Evolutionary conservation across 1,140 invertebrate genomes (phyloP), one percentile per base, ranked within the genome.

Genomic region (Drosophila nikananu): DNA sequence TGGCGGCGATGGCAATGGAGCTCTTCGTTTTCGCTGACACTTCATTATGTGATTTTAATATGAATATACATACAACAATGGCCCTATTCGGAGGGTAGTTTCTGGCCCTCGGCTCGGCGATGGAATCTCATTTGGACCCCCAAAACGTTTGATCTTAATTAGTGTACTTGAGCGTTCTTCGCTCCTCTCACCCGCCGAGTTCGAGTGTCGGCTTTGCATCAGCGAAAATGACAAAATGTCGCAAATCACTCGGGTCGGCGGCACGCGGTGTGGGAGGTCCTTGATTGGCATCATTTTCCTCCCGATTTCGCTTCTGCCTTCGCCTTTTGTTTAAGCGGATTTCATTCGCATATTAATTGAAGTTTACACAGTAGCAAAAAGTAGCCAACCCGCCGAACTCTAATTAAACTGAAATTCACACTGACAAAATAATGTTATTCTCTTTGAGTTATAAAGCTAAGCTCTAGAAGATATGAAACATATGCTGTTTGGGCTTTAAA

Each of bases 41-140:
- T 89, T 87, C 86, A 87, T 87, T 87, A 89, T 89, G 86, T 78
- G 84, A 89, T 89, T 84, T 84, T 81, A 90, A 84, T 90, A 89
- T 89, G 73, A 81, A 75, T 89, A 78, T 64, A 73, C 67, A 72
- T 42, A 77, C 61, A 74, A 61, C 64, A 76, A 65, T 81, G 65
- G 58, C 30, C 60, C 12, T 15, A 48, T 30, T 51, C 15, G 61
- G 54, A 37, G 55, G 74, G 52, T 78, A 68, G 55, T 77, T 67
- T 30, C 10, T 35, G 13, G 13, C 35, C 44, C n/a, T n/a, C 27
- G n/a, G 19, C 41, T 48, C 46, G n/a, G 23, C 74, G 73, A 81
- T 89, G 67, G 71, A 75, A 89, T 87, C 84, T 89, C 73, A 87
- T 89, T 87, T 81, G 51, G 58, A 68, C 59, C 74, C 59, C 55